phyloP scores from a whole-genome alignment of 2,113 vertebrate genomes.

The Solea senegalensis region DNA sequence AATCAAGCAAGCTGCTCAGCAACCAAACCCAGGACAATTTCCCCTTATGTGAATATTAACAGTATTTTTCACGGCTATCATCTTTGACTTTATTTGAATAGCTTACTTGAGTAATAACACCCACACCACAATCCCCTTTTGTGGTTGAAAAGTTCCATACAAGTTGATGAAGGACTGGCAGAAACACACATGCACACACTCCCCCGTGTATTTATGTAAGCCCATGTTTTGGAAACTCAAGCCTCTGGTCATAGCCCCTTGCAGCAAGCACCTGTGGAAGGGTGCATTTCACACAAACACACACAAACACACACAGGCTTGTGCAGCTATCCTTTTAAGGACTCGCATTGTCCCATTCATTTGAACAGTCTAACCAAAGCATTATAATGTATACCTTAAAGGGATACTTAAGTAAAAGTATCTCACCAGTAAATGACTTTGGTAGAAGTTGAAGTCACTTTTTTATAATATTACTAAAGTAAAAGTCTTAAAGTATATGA shows the following conservation, averaged over 20 bases:
- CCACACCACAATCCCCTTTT: background rate
- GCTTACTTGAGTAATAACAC: constrained; percentile 18
- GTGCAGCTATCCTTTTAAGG: too few relatives aligned
- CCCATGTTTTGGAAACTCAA: constrained; percentile 76
- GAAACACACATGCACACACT: constrained; percentile 32
- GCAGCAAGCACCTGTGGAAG: constrained; percentile 73
- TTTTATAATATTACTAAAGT: too few relatives aligned
- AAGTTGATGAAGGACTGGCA: constrained; percentile 38
- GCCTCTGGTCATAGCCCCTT: constrained; percentile 60
- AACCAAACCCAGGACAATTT: constrained; percentile 13
- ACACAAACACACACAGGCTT: constrained; percentile 35
- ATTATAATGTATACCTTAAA: too few relatives aligned
- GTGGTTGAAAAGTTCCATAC: constrained; percentile 22
- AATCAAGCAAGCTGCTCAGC: background rate
- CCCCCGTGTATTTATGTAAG: constrained; percentile 49
- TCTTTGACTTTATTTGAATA: constrained; percentile 18
- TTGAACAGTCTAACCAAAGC: too few relatives aligned
- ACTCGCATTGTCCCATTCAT: too few relatives aligned
- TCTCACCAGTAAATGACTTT: too few relatives aligned
- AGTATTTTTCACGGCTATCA: constrained; percentile 14
- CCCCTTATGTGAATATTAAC: constrained; percentile 3
- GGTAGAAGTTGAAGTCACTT: too few relatives aligned
- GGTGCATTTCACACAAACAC: constrained; percentile 40
- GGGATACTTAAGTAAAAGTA: too few relatives aligned
- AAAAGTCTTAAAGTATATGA: too few relatives aligned